phyloP scores from a whole-genome alignment of 2,113 vertebrate genomes.

The Pseudois nayaur region DNA sequence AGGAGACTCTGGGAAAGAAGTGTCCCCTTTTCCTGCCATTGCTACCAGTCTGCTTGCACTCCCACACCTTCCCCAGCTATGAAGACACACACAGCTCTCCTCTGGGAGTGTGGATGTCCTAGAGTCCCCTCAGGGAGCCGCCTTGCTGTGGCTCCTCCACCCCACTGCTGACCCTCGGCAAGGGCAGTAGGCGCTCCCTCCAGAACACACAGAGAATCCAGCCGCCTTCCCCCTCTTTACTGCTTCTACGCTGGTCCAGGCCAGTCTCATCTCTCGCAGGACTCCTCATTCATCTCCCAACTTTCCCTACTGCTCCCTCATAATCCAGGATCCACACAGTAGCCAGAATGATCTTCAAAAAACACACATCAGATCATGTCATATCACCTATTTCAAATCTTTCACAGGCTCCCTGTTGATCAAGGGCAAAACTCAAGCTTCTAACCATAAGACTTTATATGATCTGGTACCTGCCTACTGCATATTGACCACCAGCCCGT shows the following conservation, averaged over 20 bases:
- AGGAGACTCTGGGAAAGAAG: neutral
- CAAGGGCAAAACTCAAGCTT: neutral
- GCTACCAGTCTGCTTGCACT: neutral
- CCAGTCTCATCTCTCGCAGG: neutral
- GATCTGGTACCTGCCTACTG: neutral
- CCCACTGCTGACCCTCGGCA: too few relatives aligned
- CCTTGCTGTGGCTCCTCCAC: neutral
- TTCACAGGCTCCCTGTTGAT: conserved; percentile 18
- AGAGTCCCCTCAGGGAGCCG: too few relatives aligned
- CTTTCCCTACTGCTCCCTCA: neutral
- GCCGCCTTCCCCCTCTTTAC: neutral
- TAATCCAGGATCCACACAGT: neutral
- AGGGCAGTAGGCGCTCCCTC: neutral
- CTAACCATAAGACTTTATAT: neutral
- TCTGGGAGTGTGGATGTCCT: neutral
- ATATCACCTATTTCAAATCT: neutral
- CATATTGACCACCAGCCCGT: neutral
- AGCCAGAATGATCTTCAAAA: neutral
- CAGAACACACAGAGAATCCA: neutral
- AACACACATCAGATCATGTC: neutral
- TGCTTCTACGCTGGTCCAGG: neutral
- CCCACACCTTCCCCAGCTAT: neutral
- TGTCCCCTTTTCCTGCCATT: neutral
- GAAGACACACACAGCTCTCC: neutral
- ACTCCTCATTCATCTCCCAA: neutral